Base-by-base conservation (phyloP, 2,113 vertebrate species). In the Anarhynchus alexandrinus region DNA sequence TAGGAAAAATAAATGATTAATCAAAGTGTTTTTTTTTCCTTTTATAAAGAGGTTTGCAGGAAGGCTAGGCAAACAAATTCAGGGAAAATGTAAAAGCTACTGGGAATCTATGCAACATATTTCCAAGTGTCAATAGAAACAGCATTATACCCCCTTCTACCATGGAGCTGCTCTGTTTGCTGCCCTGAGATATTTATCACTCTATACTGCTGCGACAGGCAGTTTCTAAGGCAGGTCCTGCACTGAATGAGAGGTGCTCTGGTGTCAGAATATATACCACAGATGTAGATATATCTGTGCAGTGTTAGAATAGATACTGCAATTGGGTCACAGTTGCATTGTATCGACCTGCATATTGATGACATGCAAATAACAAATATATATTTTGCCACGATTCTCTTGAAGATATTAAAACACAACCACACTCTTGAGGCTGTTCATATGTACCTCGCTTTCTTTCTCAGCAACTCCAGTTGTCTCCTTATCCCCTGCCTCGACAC, bases 391-490 rank as follows among this genome's bases (percentile, higher is more conserved):
- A 45, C 0, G 1, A 42, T 90, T 69, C 36, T 71, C 61, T 58
- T 59, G 38, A 78, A 86, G 29, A 43, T 27, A 61, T 29, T n/a
- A 69, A 90, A 87, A 36, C 18, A 88, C 42, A 88, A 14, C 19
- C 49, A 13, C 6, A 18, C 32, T 93, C 51, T 21, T 5, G 5
- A 43, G n/a, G 64, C 29, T 74, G 34, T 49, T 87, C 6, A 45
- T 36, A 97, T 88, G 69, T 97, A 98, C 98, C 98, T 98, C 94
- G 3, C 94, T 95, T 82, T 97, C 97, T 71, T 86, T 96, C 93
- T 97, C 97, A 83, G 97, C 95, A 95, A 88, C 83, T 88, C 94
- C 98, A 90, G 97, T 62, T 92, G 94, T 85, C 58, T 97, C 96
- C 58, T 97, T 92, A 84, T 97, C 96, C 70, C 95, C 96, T 94